Conservation (phyloP, 2,888 invertebrate species). For the Ypsolopha scabrella region DNA sequence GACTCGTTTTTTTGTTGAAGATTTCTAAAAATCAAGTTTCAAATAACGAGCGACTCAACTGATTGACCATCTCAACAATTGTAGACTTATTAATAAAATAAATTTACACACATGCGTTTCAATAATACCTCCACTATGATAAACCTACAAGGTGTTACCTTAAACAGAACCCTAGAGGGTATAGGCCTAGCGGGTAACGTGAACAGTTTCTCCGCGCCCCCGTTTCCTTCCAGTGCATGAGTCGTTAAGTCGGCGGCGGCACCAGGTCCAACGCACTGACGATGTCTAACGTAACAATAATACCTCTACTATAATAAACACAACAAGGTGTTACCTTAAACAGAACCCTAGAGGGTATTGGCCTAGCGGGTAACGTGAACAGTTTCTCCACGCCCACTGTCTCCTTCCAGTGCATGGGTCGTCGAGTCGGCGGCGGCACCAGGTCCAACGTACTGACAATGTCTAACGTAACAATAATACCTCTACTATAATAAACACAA, state of each 20-base stretch:
- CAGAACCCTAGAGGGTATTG: no score
- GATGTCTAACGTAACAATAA: conserved; percentile 95
- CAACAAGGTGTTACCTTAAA: conserved; percentile 87
- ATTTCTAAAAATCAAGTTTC: no score
- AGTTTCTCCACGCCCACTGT: conserved; percentile 97
- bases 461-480: conserved; percentile 93
- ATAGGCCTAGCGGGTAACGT: no score
- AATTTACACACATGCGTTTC: no score
- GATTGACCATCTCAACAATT: no score
- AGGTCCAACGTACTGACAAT: conserved; percentile 95
- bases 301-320: conserved; percentile 97
- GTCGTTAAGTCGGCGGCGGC: conserved; percentile 90
- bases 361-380: no score
- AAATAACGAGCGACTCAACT: no score
- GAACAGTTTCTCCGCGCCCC: conserved; percentile 97
- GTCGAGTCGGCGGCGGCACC: conserved; percentile 90
- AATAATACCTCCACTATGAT: no score
- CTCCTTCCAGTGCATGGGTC: conserved; percentile 99
- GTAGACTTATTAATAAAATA: no score
- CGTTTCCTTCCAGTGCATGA: conserved; percentile 99
- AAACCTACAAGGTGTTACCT: conserved; percentile 83
- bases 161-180: no score
- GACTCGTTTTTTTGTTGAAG: no score
- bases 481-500: conserved; percentile 98
- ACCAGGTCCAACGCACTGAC: conserved; percentile 93